Conservation (phyloP, 2,113 vertebrate genomes). For the Scatophagus argus region DNA sequence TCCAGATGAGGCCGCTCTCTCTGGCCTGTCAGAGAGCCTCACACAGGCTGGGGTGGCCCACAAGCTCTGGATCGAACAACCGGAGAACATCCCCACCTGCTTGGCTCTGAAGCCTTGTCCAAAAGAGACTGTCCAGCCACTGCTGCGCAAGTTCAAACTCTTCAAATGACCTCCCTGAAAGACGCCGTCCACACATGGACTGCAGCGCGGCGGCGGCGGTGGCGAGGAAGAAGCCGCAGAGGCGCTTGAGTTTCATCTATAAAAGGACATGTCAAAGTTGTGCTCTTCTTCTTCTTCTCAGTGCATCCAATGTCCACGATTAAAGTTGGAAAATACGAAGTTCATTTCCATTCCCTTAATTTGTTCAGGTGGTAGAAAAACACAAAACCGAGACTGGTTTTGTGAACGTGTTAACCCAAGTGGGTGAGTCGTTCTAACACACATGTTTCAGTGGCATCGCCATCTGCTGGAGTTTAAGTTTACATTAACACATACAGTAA, state of each 20-base stretch:
- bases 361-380: neutral
- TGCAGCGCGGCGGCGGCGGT: neutral
- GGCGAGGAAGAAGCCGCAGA: neutral
- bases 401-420: too few species aligned
- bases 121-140: conserved; percentile 88
- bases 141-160: conserved; percentile 90
- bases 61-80: conserved; percentile 92
- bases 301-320: neutral
- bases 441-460: too few species aligned
- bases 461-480: too few species aligned
- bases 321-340: neutral
- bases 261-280: neutral
- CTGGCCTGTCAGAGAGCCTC: conserved; percentile 81
- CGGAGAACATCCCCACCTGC: conserved; percentile 91
- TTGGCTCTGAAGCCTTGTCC: conserved; percentile 90
- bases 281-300: neutral
- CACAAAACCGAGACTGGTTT: too few species aligned
- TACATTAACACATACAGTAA: neutral
- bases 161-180: conserved; percentile 83
- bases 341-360: neutral
- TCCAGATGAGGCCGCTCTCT: conserved; percentile 86
- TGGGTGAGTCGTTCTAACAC: too few species aligned
- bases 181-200: neutral
- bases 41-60: conserved; percentile 85
- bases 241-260: neutral